phyloP scores from a whole-genome alignment of 2,113 vertebrate species.

The Myocastor coypus region DNA sequence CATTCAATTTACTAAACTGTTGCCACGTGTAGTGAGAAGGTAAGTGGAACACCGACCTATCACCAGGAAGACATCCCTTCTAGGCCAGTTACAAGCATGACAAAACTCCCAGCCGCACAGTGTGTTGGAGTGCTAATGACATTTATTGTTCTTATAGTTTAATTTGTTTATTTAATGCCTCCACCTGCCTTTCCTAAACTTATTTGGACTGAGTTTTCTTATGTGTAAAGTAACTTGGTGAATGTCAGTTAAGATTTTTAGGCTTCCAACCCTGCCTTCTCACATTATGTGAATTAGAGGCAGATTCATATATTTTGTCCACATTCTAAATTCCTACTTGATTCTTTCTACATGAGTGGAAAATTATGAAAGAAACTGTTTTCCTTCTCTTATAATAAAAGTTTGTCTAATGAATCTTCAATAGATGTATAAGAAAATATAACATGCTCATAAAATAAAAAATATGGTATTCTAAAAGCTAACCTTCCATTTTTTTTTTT shows the following conservation, averaged over 20 bases:
- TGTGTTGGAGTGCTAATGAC: not conserved
- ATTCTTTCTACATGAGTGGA: not conserved
- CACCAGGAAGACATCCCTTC: not conserved
- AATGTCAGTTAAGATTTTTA: not conserved
- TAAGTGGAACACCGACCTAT: not conserved
- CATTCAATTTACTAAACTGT: not conserved
- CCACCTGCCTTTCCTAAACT: not conserved
- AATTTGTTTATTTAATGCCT: not conserved
- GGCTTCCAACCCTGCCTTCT: not conserved
- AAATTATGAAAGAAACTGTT: not conserved
- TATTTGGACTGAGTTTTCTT: not conserved
- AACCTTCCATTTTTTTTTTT: not conserved
- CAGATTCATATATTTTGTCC: not conserved
- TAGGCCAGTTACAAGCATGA: not conserved
- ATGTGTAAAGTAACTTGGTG: not conserved
- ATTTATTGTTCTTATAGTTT: not conserved
- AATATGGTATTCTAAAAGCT: not conserved
- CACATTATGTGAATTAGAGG: not conserved
- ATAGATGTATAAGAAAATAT: not conserved
- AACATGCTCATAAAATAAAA: not conserved
- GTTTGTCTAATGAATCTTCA: not conserved
- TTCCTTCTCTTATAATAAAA: not conserved
- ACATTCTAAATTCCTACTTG: not conserved
- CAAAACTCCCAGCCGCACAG: not conserved
- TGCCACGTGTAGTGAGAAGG: not conserved